Evolutionary conservation across 1,140 invertebrate species (phyloP), one percentile per base, ranked within the genome.

Genomic region (Leptestheria dahalacensis): DNA sequence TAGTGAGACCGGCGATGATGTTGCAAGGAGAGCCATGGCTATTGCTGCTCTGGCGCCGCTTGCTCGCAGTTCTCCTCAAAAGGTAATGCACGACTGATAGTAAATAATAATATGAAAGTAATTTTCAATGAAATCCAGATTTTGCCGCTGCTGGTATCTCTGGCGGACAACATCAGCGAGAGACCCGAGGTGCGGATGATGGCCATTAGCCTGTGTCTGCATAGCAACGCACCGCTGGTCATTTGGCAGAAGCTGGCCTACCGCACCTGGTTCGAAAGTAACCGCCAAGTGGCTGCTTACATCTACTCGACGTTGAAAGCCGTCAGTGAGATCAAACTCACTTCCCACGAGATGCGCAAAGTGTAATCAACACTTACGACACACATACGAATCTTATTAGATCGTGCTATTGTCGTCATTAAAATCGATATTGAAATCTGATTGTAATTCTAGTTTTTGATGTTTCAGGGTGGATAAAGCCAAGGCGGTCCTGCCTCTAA

Each of bases 201-300:
- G 3, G 53, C 53, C 53, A 55, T 55, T 3, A 15, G 20, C 1
- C 1, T 41, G 24, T 33, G 26, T 33, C 26, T 55, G 3, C 25
- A 29, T 41, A 20, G 33, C 28, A 28, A 41, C 26, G 33, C 53
- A n/a, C 53, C 53, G 9, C 28, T 29, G 53, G 33, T n/a, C 20
- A 2, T 55, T 25, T 55, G 53, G 53, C 26, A 55, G 25, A 55
- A 55, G 11, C 2, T 55, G 26, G 53, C 53, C 33, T 55, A 26
- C 6, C 25, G 53, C 12, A 55, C 53, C 11, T 55, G 53, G 53
- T 55, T 55, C 20, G 53, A 55, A 15, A 15, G 26, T 1, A 55
- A 11, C 10, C 53, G 21, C 12, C 53, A 55, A 55, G 53, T 55
- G n/a, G 25, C 11, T 11, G 53, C 26, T n/a, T 41, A 29, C 20